These are phyloP conservation scores for Accipiter virgatus DNA, from an alignment of 2,113 vertebrate genomes.

Conservation along the genomic window DNA sequence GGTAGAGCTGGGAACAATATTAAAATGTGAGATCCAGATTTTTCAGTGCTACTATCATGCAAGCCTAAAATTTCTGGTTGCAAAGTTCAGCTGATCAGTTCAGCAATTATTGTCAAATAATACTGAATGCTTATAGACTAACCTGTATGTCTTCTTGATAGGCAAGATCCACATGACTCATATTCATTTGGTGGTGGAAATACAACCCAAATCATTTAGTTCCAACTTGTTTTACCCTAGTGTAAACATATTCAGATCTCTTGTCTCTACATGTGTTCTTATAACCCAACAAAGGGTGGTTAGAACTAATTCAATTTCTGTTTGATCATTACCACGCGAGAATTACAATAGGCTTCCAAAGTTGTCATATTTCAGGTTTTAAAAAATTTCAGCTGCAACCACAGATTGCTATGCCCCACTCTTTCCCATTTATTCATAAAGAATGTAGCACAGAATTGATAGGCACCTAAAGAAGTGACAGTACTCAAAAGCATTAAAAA, in stretches of 20 bases:
- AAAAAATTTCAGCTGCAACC: background rate
- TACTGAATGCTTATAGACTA: background rate
- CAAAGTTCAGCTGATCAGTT: background rate
- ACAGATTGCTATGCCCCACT: background rate
- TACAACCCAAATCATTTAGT: background rate
- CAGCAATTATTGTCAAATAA: background rate
- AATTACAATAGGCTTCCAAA: background rate
- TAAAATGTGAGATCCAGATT: background rate
- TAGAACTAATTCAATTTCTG: background rate
- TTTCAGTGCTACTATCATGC: background rate
- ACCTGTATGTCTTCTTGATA: background rate
- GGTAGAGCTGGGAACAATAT: background rate
- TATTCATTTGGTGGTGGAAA: background rate
- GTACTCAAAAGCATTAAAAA: background rate
- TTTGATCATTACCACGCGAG: background rate
- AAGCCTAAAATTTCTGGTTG: background rate
- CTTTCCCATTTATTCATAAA: background rate
- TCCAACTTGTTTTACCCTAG: background rate
- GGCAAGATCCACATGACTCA: background rate
- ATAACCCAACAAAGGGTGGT: background rate
- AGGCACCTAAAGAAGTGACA: background rate
- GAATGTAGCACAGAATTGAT: background rate
- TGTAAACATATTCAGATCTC: background rate
- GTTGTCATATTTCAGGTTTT: background rate
- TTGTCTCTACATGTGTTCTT: background rate